Conservation (phyloP, 2,797 vertebrate genomes). For the Loriculus beryllinus region DNA sequence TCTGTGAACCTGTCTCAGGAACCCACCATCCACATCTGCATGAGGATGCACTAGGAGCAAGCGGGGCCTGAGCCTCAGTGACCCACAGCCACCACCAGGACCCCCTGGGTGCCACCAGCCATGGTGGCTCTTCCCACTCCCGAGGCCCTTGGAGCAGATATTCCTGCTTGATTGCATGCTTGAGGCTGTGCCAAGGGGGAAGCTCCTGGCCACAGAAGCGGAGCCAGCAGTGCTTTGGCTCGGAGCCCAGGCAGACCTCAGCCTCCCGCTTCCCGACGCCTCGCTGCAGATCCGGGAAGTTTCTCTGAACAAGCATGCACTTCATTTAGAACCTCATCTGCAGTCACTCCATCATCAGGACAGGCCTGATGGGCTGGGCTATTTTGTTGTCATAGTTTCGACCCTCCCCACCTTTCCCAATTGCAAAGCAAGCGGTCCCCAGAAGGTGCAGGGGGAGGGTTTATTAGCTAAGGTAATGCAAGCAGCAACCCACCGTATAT, state of each 20-base stretch:
- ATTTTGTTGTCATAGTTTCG: background rate
- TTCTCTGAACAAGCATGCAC: background rate
- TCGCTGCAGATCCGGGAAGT: background rate
- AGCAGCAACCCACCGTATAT: background rate
- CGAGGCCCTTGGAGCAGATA: rapidly evolving
- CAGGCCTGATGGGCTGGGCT: background rate
- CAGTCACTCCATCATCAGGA: slow-evolving; percentile 48
- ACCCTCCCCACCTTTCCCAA: background rate
- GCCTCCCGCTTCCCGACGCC: background rate
- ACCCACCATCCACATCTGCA: background rate
- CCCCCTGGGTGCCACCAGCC: background rate
- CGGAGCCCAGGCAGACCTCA: background rate
- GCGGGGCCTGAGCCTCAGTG: background rate
- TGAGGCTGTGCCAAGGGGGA: background rate
- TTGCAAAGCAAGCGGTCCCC: background rate
- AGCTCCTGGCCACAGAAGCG: background rate
- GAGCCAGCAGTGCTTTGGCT: background rate
- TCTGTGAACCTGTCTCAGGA: background rate
- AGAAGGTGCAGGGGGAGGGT: background rate
- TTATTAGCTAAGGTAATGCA: background rate
- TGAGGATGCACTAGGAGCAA: background rate
- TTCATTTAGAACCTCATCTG: slow-evolving; percentile 26
- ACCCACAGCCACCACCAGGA: background rate
- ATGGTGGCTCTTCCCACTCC: background rate
- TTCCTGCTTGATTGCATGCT: background rate